phyloP scores from a whole-genome alignment of 35 echinoderm and acorn worm genomes.

The Strongylocentrotus purpuratus region DNA sequence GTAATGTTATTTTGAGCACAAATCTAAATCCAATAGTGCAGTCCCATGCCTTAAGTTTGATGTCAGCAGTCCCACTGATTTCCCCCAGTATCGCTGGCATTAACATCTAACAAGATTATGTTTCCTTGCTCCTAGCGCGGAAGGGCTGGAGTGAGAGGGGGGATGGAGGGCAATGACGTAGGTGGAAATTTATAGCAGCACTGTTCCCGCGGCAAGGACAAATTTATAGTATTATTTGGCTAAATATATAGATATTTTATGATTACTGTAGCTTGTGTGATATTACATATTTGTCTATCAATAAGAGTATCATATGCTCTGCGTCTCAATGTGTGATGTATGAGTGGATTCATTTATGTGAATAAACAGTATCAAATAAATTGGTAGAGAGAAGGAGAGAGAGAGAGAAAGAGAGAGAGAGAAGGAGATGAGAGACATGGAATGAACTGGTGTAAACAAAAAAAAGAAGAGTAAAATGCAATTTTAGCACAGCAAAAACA shows the following conservation, averaged over 20 bases:
- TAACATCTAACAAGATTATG: slow-evolving; percentile 35
- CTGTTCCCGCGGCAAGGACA: background rate
- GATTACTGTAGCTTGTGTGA: background rate
- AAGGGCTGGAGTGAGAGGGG: slow-evolving; percentile 2
- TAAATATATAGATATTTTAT: slow-evolving; percentile 31
- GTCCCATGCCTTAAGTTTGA: slow-evolving; percentile 5
- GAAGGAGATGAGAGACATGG: background rate
- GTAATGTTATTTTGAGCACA: slow-evolving; percentile 13
- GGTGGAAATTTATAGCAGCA: slow-evolving; percentile 18
- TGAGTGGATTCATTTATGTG: background rate
- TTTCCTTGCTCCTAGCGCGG: slow-evolving; percentile 9
- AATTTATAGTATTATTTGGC: slow-evolving; percentile 26
- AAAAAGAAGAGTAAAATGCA: too few relatives aligned
- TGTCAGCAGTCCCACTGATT: slow-evolving; percentile 27
- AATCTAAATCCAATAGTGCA: slow-evolving; percentile 29
- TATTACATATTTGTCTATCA: background rate
- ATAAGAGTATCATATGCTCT: background rate
- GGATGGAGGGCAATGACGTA: background rate
- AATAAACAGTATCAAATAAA: background rate
- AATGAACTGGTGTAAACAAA: too few relatives aligned
- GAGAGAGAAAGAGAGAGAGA: background rate
- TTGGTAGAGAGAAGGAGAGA: background rate
- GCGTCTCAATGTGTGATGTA: background rate
- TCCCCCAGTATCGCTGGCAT: slow-evolving; percentile 14
- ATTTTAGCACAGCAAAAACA: too few relatives aligned